Evolutionary conservation across 2,888 invertebrate species (phyloP).

Genomic region (Villa cingulata): DNA sequence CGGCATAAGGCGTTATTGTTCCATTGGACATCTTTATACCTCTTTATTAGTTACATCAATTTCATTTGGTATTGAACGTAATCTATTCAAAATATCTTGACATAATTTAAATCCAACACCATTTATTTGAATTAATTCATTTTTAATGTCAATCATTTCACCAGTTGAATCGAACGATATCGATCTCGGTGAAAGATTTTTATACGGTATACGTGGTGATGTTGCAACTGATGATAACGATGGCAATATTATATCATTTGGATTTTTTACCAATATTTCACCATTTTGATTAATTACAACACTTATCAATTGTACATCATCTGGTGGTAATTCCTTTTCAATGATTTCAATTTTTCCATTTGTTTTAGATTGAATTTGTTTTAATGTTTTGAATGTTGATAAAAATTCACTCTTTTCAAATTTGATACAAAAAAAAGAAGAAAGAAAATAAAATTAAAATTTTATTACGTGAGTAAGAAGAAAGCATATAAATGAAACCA

Average conservation of each 20-base stretch:
- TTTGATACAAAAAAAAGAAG: no score
- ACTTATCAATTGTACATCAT: slow-evolving; percentile 9
- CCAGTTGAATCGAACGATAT: not conserved
- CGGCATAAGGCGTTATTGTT: no score
- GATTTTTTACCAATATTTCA: not conserved
- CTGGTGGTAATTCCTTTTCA: slow-evolving; percentile 5
- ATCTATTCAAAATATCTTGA: slow-evolving; percentile 6
- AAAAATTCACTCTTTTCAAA: slow-evolving; percentile 9
- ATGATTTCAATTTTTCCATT: not conserved
- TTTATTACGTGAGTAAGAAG: no score
- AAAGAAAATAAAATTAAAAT: no score
- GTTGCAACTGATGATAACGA: not conserved
- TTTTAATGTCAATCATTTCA: slow-evolving; percentile 1
- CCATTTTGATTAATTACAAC: not conserved
- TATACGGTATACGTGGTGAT: not conserved
- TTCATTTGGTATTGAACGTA: not conserved
- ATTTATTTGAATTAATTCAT: slow-evolving; percentile 3
- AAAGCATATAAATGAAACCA: no score
- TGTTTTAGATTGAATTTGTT: slow-evolving; percentile 7
- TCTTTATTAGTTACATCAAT: not conserved
- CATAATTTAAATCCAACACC: slow-evolving; percentile 8
- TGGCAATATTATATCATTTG: no score
- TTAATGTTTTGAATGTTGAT: slow-evolving; percentile 4
- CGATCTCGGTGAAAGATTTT: not conserved
- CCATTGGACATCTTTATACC: no score